Percentiles rank a stretch among this genome's conserved stretches.
phyloP scores from a whole-genome alignment of 2,113 vertebrate species.

The Psammodynastes pulverulentus region DNA sequence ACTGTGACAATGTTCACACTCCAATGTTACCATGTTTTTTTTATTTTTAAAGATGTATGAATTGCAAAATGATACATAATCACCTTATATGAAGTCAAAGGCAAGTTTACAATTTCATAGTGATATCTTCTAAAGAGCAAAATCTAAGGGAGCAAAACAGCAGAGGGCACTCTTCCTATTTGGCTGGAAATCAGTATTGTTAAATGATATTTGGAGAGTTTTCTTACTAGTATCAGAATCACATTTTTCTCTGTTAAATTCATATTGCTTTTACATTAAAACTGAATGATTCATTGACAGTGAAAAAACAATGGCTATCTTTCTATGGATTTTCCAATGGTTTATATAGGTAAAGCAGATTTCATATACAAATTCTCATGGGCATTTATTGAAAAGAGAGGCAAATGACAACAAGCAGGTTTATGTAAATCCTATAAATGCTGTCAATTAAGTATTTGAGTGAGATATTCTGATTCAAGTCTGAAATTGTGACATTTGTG shows the following conservation, averaged over 20 bases:
- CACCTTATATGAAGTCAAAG: fast-evolving
- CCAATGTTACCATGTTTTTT: background rate
- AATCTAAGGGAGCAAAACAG: slow-evolving; percentile 16
- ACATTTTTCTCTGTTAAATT: background rate
- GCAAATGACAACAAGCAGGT: background rate
- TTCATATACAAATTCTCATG: background rate
- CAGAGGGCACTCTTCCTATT: slow-evolving; percentile 50
- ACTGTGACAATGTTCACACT: background rate
- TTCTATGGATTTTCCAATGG: background rate
- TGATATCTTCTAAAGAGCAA: background rate
- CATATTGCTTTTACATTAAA: background rate
- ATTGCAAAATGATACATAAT: background rate
- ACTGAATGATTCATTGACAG: background rate
- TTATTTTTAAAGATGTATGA: fast-evolving
- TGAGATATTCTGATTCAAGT: background rate
- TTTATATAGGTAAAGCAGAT: background rate
- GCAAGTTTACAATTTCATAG: background rate
- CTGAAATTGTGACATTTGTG: background rate
- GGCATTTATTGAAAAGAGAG: background rate
- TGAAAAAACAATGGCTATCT: fast-evolving
- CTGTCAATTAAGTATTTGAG: background rate
- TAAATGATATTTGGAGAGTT: background rate
- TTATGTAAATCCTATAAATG: background rate
- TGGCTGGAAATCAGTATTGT: background rate
- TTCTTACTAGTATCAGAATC: background rate